Evolutionary conservation across 2,888 invertebrate species (phyloP), one percentile per base, ranked within the genome.

Genomic region (Dynastes tityus): DNA sequence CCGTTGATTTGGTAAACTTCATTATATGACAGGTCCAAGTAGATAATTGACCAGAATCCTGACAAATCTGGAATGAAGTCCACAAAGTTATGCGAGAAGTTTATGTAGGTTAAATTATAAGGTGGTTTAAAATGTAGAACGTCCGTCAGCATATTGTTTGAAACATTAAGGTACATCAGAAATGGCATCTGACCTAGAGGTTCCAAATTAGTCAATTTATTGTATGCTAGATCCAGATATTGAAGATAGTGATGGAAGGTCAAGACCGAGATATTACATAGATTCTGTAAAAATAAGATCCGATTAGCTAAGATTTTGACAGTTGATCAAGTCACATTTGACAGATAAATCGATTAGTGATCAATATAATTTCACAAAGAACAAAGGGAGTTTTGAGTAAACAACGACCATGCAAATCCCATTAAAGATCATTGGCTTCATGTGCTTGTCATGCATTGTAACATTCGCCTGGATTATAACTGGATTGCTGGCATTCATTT

Each of bases 11-110:
- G 83, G 81, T 89, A 90, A 76, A 93, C 92, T 70, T 89, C 89
- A 85, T 93, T 93, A 82, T 92, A 90, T 0, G 93, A 92, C 77
- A 93, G 85, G 87, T 93, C 90, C 77, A 93, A 88, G 73, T 90
- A 87, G 0, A 91, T 90, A 3, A 93, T 89, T 4, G 93, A 92
- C 93, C 93, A 93, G 85, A 92, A 93, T 27, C 86, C 85, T 11
- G 87, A 88, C 45, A 93, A 85, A 86, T 93, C 91, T 64, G 88
- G 88, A 80, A 93, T 91, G 75, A 84, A 84, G 76, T 87, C 88
- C 61, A 93, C 89, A 0, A 89, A 88, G 86, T 93, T 93, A 84
- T 89, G 89, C 67, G 91, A 91, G 80, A 92, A 91, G 88, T 92
- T 90, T 1, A 92, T 92, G 84, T 91, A 91, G 8, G 92, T 91